Percentiles rank a stretch among this genome's conserved stretches.
These are phyloP conservation scores for Ispidina lecontei DNA, from an alignment of 2,797 vertebrate genomes.

Conservation along the genomic window DNA sequence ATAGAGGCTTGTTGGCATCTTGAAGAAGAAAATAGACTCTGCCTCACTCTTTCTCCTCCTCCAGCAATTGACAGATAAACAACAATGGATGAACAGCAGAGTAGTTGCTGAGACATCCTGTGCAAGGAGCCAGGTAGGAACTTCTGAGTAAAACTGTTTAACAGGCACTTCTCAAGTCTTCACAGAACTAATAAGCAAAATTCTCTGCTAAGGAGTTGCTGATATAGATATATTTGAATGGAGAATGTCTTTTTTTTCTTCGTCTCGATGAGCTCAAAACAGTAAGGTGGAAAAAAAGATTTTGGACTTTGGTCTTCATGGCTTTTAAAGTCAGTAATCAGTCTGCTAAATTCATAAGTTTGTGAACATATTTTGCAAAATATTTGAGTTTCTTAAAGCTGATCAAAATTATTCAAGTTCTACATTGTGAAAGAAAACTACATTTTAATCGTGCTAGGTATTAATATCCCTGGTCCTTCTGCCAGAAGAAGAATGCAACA, in stretches of 20 bases:
- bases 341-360: background rate
- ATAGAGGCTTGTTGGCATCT: no score
- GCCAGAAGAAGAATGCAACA: background rate
- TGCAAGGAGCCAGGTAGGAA: background rate
- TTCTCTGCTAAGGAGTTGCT: background rate
- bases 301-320: background rate
- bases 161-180: no score
- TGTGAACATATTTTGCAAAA: background rate
- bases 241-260: background rate
- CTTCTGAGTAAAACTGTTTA: background rate
- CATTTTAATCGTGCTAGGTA: background rate
- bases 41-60: no score
- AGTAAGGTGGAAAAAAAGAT: background rate
- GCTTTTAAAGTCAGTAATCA: background rate
- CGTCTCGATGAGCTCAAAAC: background rate
- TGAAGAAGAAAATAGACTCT: no score
- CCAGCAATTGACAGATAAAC: no score
- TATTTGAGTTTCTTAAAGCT: background rate
- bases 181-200: background rate
- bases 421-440: background rate
- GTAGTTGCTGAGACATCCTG: background rate
- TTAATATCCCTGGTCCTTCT: background rate
- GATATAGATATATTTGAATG: background rate
- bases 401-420: background rate
- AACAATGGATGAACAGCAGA: background rate